These are phyloP conservation scores for Rallus crepitans DNA, from an alignment of 2,797 vertebrate genomes.

Conservation along the genomic window DNA sequence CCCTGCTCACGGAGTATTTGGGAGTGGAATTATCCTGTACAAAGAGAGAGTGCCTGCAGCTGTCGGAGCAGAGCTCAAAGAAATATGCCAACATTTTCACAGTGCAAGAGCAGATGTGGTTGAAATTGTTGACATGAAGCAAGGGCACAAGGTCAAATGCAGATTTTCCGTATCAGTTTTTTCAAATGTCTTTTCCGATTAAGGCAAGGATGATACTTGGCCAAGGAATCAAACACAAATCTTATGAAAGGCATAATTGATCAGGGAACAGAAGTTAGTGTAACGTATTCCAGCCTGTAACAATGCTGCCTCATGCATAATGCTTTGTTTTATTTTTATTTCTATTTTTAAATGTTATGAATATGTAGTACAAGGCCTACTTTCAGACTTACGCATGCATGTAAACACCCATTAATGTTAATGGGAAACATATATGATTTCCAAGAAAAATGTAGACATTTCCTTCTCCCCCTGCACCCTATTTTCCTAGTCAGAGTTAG, in stretches of 20 bases:
- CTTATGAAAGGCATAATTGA: constrained; percentile 36
- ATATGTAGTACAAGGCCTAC: constrained; percentile 55
- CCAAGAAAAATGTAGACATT: neutral
- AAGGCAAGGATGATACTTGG: constrained; percentile 13
- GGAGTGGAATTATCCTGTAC: constrained; percentile 51
- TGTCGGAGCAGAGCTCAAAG: constrained; percentile 57
- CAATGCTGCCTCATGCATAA: constrained; percentile 3
- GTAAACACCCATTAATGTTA: constrained; percentile 62
- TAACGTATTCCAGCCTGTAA: constrained; percentile 45
- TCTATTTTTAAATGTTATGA: neutral
- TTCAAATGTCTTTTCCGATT: constrained; percentile 54
- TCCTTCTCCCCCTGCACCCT: neutral
- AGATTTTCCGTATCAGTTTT: constrained; percentile 76
- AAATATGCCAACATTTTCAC: constrained; percentile 74
- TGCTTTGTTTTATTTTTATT: constrained; percentile 21
- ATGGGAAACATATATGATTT: constrained; percentile 28
- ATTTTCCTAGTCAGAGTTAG: neutral
- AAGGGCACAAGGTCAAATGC: constrained; percentile 72
- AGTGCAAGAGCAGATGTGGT: constrained; percentile 77
- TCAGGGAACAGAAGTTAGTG: constrained; percentile 60
- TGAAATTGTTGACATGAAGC: constrained; percentile 64
- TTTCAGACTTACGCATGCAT: constrained; percentile 47
- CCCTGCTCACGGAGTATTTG: neutral
- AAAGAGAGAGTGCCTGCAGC: constrained; percentile 74
- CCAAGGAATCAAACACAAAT: constrained; percentile 12